These are phyloP conservation scores for Trididemnum nubilum DNA, from an alignment of 23 tunicate genomes.

Conservation along the genomic window DNA sequence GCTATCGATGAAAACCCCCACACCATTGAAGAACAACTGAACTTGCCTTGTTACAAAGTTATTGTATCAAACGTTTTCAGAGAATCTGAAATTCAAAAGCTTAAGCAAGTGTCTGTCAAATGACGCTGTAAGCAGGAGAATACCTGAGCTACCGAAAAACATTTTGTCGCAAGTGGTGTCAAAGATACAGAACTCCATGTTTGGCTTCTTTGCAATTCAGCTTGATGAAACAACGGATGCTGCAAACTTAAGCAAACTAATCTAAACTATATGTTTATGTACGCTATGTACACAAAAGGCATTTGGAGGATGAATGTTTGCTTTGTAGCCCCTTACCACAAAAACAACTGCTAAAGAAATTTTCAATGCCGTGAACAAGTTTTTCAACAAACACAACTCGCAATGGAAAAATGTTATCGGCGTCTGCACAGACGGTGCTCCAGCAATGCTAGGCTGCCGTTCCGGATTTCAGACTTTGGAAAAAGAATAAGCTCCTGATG, in stretches of 20 bases:
- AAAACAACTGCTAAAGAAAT: slow-evolving; percentile 44
- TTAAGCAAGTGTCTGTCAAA: slow-evolving; percentile 57
- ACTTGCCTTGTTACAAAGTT: slow-evolving; percentile 50
- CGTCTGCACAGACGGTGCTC: too few species aligned
- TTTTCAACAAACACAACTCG: too few species aligned
- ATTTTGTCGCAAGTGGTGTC: too few species aligned
- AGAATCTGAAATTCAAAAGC: slow-evolving; percentile 58
- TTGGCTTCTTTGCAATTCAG: slow-evolving; percentile 54
- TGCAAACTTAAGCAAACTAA: slow-evolving; percentile 49
- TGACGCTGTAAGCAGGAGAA: slow-evolving; percentile 65
- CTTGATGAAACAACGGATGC: too few species aligned
- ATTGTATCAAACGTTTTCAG: slow-evolving; percentile 48
- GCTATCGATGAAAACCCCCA: slow-evolving; percentile 63
- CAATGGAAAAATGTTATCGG: too few species aligned
- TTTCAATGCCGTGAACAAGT: slow-evolving; percentile 33
- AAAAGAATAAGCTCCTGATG: too few species aligned
- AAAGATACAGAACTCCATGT: slow-evolving; percentile 58
- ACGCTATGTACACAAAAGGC: slow-evolving; percentile 52
- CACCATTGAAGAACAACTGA: slow-evolving; percentile 69
- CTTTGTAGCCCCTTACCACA: slow-evolving; percentile 34
- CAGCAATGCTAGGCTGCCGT: too few species aligned
- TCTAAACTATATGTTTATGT: slow-evolving; percentile 63
- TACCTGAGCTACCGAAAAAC: slow-evolving; percentile 56
- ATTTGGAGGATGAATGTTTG: slow-evolving; percentile 54
- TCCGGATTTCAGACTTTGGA: too few species aligned